Percentiles rank a stretch among this genome's conserved stretches.
These are phyloP conservation scores for Plecotus auritus DNA, from an alignment of 2,113 vertebrate species.

Conservation along the genomic window DNA sequence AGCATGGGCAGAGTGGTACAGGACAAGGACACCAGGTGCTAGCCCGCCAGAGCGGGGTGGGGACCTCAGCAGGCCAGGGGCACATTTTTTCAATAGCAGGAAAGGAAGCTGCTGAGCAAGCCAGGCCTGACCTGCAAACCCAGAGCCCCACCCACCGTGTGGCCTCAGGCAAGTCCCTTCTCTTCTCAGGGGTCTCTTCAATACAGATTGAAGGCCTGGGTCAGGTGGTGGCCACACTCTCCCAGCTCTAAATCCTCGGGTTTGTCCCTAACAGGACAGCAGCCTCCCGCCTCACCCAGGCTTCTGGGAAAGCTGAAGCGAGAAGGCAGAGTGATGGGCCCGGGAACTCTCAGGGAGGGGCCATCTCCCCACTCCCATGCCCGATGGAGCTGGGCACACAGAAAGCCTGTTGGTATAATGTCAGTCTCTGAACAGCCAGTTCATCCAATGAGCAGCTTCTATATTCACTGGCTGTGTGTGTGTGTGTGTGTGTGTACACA, in stretches of 20 bases:
- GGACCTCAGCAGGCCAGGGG: not conserved
- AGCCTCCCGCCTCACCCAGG: not conserved
- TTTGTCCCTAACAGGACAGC: not conserved
- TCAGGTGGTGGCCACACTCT: too few relatives aligned
- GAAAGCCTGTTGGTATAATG: too few relatives aligned
- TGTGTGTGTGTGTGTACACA: too few relatives aligned
- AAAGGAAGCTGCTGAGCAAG: not conserved
- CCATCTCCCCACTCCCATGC: too few relatives aligned
- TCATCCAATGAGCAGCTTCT: too few relatives aligned
- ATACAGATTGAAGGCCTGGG: not conserved
- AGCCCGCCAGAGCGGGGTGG: not conserved
- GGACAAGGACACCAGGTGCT: not conserved
- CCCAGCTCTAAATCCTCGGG: not conserved
- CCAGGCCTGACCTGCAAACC: too few relatives aligned
- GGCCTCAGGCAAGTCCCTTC: not conserved
- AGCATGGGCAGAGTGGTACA: not conserved
- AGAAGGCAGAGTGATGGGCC: not conserved
- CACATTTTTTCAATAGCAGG: not conserved
- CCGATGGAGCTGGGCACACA: too few relatives aligned
- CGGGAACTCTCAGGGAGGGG: not conserved
- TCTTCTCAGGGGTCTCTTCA: not conserved
- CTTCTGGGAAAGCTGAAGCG: not conserved
- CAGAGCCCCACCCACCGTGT: not conserved
- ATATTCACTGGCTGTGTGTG: too few relatives aligned
- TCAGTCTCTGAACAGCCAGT: too few relatives aligned